Conservation (phyloP, 2,113 vertebrate species). For the Jacana jacana region DNA sequence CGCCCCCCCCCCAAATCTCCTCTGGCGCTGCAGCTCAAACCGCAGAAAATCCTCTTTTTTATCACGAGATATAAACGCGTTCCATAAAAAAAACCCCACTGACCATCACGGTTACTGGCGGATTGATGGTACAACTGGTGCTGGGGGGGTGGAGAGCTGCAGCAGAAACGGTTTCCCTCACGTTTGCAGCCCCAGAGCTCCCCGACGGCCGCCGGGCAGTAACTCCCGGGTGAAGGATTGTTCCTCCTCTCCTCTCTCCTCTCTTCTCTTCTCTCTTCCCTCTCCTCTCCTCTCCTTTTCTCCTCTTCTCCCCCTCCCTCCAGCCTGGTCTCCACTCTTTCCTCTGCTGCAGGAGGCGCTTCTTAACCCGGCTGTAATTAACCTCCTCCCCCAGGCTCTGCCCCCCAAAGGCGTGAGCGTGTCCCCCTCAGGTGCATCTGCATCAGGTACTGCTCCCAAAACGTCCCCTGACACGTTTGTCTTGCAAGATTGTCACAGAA, state of each 20-base stretch:
- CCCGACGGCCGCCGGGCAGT: rapidly evolving
- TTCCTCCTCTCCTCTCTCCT: no score
- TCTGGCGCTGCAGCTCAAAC: background rate
- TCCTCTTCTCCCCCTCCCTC: no score
- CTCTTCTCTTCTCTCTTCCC: no score
- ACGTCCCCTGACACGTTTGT: background rate
- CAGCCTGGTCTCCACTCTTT: no score
- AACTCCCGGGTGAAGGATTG: no score
- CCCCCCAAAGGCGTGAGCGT: background rate
- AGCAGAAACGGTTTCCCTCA: background rate
- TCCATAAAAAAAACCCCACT: background rate
- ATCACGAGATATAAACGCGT: background rate
- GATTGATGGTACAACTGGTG: background rate
- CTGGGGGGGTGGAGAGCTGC: background rate
- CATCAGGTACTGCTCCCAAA: background rate
- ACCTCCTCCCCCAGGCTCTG: background rate
- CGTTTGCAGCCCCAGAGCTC: rapidly evolving
- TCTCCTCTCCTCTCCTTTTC: no score
- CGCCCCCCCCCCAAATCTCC: no score
- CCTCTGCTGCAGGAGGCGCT: background rate
- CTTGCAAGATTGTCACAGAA: background rate
- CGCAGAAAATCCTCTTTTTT: background rate
- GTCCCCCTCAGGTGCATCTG: background rate
- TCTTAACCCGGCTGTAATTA: background rate
- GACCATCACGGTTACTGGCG: background rate